Conservation (phyloP, 2,113 vertebrate genomes). For the Mixornis gularis region DNA sequence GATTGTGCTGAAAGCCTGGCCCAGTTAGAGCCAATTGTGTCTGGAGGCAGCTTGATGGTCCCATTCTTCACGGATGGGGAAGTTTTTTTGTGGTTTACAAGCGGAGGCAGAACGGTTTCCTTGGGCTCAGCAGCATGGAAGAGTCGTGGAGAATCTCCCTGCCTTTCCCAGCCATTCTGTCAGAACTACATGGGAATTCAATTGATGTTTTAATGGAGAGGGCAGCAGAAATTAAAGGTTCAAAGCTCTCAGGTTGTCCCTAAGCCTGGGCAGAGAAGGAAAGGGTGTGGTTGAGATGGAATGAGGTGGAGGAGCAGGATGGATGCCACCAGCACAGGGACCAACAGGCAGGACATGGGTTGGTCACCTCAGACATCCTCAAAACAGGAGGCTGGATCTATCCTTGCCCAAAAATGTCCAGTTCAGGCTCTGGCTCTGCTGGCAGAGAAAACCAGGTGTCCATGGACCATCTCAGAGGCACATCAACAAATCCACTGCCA, state of each 20-base stretch:
- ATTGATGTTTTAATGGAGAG: background rate
- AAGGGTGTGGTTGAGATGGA: background rate
- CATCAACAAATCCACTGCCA: background rate
- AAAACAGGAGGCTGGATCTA: background rate
- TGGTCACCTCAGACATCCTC: background rate
- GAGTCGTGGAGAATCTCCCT: background rate
- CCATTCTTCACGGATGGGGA: background rate
- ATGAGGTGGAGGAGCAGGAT: background rate
- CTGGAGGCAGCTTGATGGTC: background rate
- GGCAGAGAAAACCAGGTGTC: background rate
- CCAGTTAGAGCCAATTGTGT: background rate
- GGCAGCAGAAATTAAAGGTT: background rate
- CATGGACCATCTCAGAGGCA: background rate
- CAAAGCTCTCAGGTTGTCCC: background rate
- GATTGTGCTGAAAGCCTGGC: slow-evolving; percentile 3
- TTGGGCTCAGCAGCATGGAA: background rate
- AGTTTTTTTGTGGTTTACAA: background rate
- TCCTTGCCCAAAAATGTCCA: background rate
- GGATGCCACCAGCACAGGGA: background rate
- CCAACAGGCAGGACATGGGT: accelerated
- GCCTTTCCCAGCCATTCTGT: background rate
- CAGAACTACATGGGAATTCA: background rate
- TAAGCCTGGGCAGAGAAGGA: background rate
- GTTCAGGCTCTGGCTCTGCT: background rate
- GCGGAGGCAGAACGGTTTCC: background rate